Base-by-base conservation (phyloP, 2,888 invertebrate species). In the Pogonocherus hispidulus region DNA sequence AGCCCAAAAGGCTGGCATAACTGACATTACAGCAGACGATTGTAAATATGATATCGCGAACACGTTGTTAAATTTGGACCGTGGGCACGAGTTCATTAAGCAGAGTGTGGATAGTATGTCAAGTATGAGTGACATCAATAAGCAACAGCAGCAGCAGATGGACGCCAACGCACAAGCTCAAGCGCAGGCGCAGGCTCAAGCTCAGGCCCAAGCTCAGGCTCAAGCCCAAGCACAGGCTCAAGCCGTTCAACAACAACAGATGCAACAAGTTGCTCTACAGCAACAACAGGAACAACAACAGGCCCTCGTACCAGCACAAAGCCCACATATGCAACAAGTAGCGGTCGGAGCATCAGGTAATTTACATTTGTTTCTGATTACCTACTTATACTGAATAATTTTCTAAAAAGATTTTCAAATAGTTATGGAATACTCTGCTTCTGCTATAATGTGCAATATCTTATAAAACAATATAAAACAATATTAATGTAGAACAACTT, bases 41-140 rank as follows among this genome's bases (percentile, higher is more conserved):
- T 86, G 86, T 72, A 92, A 92, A 84, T 92, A 92, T 87, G 92
- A 92, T 83, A 90, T 91, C 68, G 91, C 91, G 3, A 90, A 90
- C 76, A 90, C 88, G 65, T 83, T 90, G 78, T 82, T 90, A 77
- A 90, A 91, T 72, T 86, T 92, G 84, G 92, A 92, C 80, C 90
- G 86, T 66, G 84, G 84, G 55, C 84, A 85, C 81, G 84, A 85
- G 51, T 79, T 79, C 62, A 78, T 79, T 35, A 75, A 76, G 55
- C 74, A 81, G 68, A 73, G 75, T 67, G 75, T 77, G 63, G 75
- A 81, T 69, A 72, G 76, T 73, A 62, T 64, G 19, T 71, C 73
- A 23, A 79, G 76, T 62, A 85, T 85, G 85, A 82, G 82, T 55
- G 85, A 85, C 35, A 79, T 84, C 35, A 84, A 84, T 65, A 83